Evolutionary conservation across 1,140 invertebrate genomes (phyloP), one percentile per base, ranked within the genome.

Genomic region (Brachionus rubens): DNA sequence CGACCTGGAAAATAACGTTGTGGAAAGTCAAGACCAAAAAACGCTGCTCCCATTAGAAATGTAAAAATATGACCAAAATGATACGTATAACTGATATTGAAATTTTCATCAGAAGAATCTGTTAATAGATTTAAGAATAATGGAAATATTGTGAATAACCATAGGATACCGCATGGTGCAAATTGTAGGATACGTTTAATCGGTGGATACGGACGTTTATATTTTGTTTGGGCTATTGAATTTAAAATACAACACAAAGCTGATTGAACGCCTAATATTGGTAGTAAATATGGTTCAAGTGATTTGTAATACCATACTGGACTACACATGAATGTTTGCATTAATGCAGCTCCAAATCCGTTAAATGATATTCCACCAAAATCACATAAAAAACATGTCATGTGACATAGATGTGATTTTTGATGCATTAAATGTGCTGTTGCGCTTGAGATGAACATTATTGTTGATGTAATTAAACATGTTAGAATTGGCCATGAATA

Each of bases 321-420:
- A 21, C 21, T 19, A 7, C 26, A 75, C 10, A 54, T 47, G 43
- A 50, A 75, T n/a, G 48, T 75, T 33, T 75, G 72, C 48, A 78
- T 75, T 9, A 81, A 75, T 6, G 79, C 81, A 2, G 80, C 76
- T 2, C 81, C 82, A 54, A 80, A 81, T 7, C 79, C 77, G 50
- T 80, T 79, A 7, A 82, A 56, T 14, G 79, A 79, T 16, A 82
- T 80, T 24, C 82, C 82, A 48, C 79, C 79, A 62, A 82, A 83
- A 75, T 83, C 82, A 7, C 81, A 59, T 56, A 81, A 72, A 62
- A 81, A 82, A 30, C 79, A 78, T 7, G 80, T 77, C 76, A 81
- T 81, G 59, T 83, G 82, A 24, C 79, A 65, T 43, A 76, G 48
- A n/a, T 78, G 65, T 0, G 80, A 81, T 50, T 80, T 81, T 30